Evolutionary conservation across 2,113 vertebrate genomes (phyloP).

Genomic region (Labeo catla): DNA sequence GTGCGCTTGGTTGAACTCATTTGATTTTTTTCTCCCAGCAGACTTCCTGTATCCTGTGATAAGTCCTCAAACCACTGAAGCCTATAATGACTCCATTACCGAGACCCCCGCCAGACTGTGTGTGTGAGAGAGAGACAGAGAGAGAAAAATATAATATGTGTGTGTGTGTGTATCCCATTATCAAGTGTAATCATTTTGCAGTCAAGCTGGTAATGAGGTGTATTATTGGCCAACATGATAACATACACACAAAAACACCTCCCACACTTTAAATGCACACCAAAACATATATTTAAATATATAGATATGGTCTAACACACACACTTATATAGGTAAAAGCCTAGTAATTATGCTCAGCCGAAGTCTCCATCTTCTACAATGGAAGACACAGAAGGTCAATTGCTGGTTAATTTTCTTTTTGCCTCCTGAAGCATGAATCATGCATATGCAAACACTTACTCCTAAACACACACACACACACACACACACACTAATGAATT

Average conservation of each 20-base stretch:
- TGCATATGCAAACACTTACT: slow-evolving; percentile 39
- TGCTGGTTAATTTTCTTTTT: slow-evolving; percentile 91
- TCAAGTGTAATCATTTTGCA: slow-evolving; percentile 86
- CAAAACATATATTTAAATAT: slow-evolving; percentile 65
- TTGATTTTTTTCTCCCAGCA: slow-evolving; percentile 66
- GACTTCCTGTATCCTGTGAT: slow-evolving; percentile 89
- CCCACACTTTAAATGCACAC: not conserved
- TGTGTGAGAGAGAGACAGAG: slow-evolving; percentile 29
- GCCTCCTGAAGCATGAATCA: slow-evolving; percentile 88
- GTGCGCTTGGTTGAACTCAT: slow-evolving; percentile 77
- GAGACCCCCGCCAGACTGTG: slow-evolving; percentile 81
- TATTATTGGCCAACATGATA: slow-evolving; percentile 81
- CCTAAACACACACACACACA: slow-evolving; percentile 34
- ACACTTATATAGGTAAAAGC: slow-evolving; percentile 76
- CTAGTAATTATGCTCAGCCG: slow-evolving; percentile 86
- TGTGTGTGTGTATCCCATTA: slow-evolving; percentile 76
- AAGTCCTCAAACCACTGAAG: slow-evolving; percentile 85
- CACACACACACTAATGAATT: slow-evolving; percentile 31
- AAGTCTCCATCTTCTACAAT: slow-evolving; percentile 91
- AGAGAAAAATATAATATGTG: slow-evolving; percentile 18
- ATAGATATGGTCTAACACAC: slow-evolving; percentile 52
- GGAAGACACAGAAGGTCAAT: slow-evolving; percentile 88
- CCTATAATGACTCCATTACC: slow-evolving; percentile 88
- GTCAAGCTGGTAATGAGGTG: slow-evolving; percentile 84
- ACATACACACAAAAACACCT: slow-evolving; percentile 19